Evolutionary conservation across 2,113 vertebrate species (phyloP).

Genomic region (Taxidea taxus): DNA sequence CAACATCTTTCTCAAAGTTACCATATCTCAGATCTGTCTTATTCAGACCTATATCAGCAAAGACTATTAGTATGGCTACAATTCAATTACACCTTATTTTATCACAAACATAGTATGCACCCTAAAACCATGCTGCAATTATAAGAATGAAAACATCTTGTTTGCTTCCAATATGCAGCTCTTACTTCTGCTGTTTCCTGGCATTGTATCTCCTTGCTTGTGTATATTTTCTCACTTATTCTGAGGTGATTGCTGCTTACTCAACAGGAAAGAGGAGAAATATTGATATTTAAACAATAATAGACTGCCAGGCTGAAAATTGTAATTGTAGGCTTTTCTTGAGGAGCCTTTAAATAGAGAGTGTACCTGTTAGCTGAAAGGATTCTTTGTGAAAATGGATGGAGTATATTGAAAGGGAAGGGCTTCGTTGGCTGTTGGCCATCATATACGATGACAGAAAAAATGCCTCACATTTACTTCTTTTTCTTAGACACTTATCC

Average conservation of each 20-base stretch:
- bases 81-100: background rate
- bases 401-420: background rate
- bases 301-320: background rate
- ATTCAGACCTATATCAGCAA: background rate
- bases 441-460: background rate
- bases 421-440: background rate
- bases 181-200: background rate
- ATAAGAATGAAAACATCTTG: background rate
- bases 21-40: background rate
- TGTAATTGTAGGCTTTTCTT: constrained; percentile 21
- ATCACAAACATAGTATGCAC: background rate
- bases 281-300: constrained; percentile 14
- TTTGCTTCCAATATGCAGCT: background rate
- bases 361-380: background rate
- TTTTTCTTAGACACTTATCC: background rate
- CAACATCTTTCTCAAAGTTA: background rate
- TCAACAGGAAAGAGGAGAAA: background rate
- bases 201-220: background rate
- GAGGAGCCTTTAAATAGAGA: background rate
- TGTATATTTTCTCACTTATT: background rate
- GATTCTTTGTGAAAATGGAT: background rate
- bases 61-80: background rate
- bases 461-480: background rate
- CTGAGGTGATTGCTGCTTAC: background rate
- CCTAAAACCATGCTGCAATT: background rate